phyloP scores from a whole-genome alignment of 2,888 invertebrate genomes.

The Argyresthia goedartella region DNA sequence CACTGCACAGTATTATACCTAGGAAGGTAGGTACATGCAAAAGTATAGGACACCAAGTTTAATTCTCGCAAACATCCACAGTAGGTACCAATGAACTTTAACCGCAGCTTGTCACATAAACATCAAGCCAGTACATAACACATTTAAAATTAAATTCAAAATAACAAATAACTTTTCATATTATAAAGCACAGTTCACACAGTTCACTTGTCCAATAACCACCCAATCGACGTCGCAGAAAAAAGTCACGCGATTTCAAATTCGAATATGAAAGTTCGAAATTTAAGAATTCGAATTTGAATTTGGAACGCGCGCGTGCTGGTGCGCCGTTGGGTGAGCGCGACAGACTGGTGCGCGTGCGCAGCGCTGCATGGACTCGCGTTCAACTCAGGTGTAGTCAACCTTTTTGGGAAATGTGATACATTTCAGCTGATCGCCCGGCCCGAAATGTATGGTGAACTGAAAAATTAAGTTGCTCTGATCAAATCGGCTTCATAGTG shows the following conservation, averaged over 20 bases:
- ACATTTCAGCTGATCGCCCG: no score
- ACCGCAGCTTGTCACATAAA: slow-evolving; percentile 46
- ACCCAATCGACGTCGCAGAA: slow-evolving; percentile 6
- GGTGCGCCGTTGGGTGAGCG: slow-evolving; percentile 43
- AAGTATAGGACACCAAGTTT: neutral
- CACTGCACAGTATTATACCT: no score
- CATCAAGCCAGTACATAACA: slow-evolving; percentile 18
- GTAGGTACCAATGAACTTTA: slow-evolving; percentile 31
- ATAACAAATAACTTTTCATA: neutral
- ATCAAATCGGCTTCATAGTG: no score
- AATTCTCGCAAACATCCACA: slow-evolving; percentile 21
- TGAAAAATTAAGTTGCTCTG: no score
- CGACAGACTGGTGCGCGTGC: slow-evolving; percentile 61
- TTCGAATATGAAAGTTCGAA: slow-evolving; percentile 22
- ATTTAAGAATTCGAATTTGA: slow-evolving; percentile 25
- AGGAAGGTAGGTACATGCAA: neutral
- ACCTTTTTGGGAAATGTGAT: slow-evolving; percentile 23
- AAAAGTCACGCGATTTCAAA: neutral
- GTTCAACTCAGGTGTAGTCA: slow-evolving; percentile 30
- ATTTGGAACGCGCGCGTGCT: slow-evolving; percentile 29
- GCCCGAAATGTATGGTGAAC: no score
- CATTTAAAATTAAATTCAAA: slow-evolving; percentile 14
- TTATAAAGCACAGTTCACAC: neutral
- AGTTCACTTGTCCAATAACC: neutral
- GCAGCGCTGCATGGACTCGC: slow-evolving; percentile 40